Evolutionary conservation across 2,888 invertebrate species (phyloP).

Genomic region (Lepetodrilus schrolli): DNA sequence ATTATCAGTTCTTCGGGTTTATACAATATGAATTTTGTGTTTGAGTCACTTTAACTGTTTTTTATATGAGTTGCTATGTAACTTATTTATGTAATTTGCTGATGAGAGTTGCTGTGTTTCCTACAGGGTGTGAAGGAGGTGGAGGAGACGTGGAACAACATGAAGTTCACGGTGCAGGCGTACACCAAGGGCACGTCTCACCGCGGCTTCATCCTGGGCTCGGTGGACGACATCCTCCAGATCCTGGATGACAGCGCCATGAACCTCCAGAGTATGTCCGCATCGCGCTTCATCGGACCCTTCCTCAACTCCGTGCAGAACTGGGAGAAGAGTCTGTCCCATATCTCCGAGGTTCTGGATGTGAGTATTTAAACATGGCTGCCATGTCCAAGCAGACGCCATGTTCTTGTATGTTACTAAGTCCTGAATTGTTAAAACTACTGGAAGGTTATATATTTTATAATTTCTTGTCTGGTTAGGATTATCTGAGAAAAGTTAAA

Average conservation of each 20-base stretch:
- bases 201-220: conserved; percentile 86
- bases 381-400: too few species aligned
- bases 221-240: conserved; percentile 87
- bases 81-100: too few species aligned
- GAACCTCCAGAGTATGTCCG: conserved; percentile 89
- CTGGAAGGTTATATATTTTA: background rate
- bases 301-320: conserved; percentile 88
- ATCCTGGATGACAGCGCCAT: conserved; percentile 91
- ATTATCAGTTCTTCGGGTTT: too few species aligned
- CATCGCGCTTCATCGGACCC: conserved; percentile 86
- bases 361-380: too few species aligned
- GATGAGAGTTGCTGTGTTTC: too few species aligned
- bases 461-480: too few species aligned
- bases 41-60: too few species aligned
- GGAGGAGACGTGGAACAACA: conserved; percentile 79
- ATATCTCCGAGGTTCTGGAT: conserved; percentile 89
- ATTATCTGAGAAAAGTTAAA: too few species aligned
- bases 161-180: conserved; percentile 75
- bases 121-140: conserved; percentile 85
- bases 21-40: too few species aligned
- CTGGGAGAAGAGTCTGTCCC: conserved; percentile 88
- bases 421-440: background rate
- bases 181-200: conserved; percentile 81
- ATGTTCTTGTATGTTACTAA: background rate
- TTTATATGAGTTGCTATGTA: too few species aligned